Conservation (phyloP, 1,140 invertebrate genomes). For the Musca domestica region DNA sequence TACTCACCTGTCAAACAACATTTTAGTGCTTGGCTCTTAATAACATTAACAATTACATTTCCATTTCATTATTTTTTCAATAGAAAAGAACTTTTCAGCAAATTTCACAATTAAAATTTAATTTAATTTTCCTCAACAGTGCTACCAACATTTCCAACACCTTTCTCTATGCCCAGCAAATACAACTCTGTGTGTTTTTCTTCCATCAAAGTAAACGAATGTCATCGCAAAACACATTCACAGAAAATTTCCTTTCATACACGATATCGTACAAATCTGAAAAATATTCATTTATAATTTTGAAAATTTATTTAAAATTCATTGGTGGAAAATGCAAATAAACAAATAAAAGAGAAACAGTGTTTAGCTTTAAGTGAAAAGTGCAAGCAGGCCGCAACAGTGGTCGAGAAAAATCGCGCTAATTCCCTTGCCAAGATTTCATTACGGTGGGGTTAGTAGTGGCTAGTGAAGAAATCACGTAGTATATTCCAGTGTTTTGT, state of each 20-base stretch:
- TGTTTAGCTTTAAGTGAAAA: conserved; percentile 11
- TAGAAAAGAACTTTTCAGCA: too few species aligned
- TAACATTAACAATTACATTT: too few species aligned
- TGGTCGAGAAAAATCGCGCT: background rate
- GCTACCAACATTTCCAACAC: background rate
- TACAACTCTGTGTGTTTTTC: background rate
- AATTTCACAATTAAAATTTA: too few species aligned
- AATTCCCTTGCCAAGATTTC: background rate
- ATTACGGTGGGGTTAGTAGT: background rate
- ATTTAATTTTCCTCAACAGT: background rate
- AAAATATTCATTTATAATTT: background rate
- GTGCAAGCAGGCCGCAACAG: background rate
- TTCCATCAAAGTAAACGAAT: conserved; percentile 1
- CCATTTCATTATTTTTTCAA: too few species aligned
- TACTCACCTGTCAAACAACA: too few species aligned
- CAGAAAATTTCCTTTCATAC: conserved; percentile 14
- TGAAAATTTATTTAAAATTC: conserved; percentile 17
- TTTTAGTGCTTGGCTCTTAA: too few species aligned
- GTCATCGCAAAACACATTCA: conserved; percentile 8
- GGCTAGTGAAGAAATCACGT: too few species aligned
- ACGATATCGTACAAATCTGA: conserved; percentile 13
- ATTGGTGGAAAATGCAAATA: conserved; percentile 8
- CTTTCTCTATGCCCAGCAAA: background rate
- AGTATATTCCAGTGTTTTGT: conserved; percentile 8
- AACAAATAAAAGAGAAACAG: background rate